phyloP scores from a whole-genome alignment of 2,888 invertebrate species.

The Heliconius sara region DNA sequence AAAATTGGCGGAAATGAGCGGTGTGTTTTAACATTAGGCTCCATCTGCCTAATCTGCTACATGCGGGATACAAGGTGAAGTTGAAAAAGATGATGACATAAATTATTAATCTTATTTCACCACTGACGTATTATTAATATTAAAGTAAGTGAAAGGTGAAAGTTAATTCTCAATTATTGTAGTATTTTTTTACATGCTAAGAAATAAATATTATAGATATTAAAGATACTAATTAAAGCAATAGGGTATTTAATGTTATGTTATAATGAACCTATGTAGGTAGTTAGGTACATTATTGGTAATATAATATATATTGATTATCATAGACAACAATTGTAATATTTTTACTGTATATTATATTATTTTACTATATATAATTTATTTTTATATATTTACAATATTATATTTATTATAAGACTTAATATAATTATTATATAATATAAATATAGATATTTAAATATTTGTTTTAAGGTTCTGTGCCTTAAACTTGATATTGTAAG shows the following conservation, averaged over 20 bases:
- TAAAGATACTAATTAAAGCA: background rate
- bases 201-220: background rate
- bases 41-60: no score
- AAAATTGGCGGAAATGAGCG: no score
- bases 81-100: no score
- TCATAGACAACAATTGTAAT: background rate
- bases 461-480: constrained; percentile 25
- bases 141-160: no score
- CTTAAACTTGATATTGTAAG: constrained; percentile 17
- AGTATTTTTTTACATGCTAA: background rate
- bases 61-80: no score
- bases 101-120: no score
- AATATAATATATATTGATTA: background rate
- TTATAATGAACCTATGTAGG: no score
- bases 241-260: background rate
- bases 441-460: constrained; percentile 15
- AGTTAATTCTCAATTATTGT: background rate
- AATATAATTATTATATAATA: constrained; percentile 1
- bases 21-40: no score
- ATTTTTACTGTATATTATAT: background rate
- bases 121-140: no score
- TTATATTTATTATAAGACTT: background rate
- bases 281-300: no score
- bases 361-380: background rate
- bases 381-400: background rate